Percentiles rank a stretch among this genome's conserved stretches.
phyloP scores from a whole-genome alignment of 1,140 invertebrate genomes.

The Leucophenga varia region DNA sequence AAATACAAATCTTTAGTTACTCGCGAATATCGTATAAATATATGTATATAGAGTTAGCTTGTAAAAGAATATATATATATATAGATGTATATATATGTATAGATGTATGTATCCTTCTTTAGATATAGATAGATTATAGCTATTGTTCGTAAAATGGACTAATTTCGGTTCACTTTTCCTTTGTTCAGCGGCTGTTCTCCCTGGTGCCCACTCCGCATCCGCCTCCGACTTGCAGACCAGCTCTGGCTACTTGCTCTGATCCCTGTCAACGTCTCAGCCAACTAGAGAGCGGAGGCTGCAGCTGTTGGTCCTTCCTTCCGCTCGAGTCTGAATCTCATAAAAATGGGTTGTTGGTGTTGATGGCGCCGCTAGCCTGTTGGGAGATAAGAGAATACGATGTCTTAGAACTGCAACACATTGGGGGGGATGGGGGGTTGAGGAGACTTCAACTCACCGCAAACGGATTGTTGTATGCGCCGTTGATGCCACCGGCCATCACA shows the following conservation, averaged over 20 bases:
- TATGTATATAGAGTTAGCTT: too few species aligned
- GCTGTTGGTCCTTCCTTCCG: too few species aligned
- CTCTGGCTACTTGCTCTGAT: too few species aligned
- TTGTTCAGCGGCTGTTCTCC: constrained; percentile 39
- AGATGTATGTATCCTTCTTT: constrained; percentile 18
- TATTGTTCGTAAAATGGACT: constrained; percentile 53
- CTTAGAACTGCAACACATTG: too few species aligned
- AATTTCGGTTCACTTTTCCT: too few species aligned
- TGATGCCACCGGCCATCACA: constrained; percentile 27
- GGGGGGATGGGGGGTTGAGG: too few species aligned
- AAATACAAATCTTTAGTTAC: constrained; percentile 38
- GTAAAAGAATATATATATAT: constrained; percentile 50
- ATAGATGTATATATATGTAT: too few species aligned
- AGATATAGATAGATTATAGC: constrained; percentile 39
- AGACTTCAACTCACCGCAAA: constrained; percentile 50
- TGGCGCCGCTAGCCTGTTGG: constrained; percentile 40
- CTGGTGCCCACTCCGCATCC: too few species aligned
- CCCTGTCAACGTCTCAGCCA: constrained; percentile 24
- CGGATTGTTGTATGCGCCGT: constrained; percentile 39
- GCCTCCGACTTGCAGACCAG: too few species aligned
- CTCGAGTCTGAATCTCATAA: constrained; percentile 51
- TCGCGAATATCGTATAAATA: constrained; percentile 12
- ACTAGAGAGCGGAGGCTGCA: constrained; percentile 15
- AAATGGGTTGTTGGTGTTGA: constrained; percentile 53
- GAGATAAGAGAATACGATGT: too few species aligned